Evolutionary conservation across 2,797 vertebrate species (phyloP).

Genomic region (Phylloscopus collybita): DNA sequence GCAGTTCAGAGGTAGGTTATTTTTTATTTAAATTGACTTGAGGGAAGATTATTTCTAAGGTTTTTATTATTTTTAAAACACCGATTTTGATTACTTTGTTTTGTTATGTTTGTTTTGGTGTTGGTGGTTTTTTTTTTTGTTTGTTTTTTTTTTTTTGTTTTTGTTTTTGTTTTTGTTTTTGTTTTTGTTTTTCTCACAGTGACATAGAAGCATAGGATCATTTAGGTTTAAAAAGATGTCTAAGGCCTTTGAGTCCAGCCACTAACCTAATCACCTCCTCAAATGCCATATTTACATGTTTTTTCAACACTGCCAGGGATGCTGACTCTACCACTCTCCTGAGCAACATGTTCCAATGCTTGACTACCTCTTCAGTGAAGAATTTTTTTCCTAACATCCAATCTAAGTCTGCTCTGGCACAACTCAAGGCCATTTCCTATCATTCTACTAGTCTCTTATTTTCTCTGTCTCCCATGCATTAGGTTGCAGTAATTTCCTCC

Average conservation of each 20-base stretch:
- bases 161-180: too few species aligned
- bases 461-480: neutral
- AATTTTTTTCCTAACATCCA: neutral
- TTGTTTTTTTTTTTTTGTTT: too few species aligned
- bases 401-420: too few species aligned
- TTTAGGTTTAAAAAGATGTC: neutral
- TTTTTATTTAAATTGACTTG: neutral
- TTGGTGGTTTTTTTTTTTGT: neutral
- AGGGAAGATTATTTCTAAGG: neutral
- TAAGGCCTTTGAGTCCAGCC: neutral
- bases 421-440: neutral
- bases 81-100: rapidly evolving
- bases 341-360: neutral
- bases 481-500: neutral
- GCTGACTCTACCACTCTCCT: neutral
- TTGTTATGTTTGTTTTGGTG: neutral
- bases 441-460: neutral
- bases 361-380: neutral
- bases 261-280: rapidly evolving
- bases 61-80: neutral
- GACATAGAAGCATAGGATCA: neutral
- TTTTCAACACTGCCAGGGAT: neutral
- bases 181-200: too few species aligned
- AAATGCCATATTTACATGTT: neutral
- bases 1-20: neutral